phyloP scores from a whole-genome alignment of 2,113 vertebrate species.

The Ovibos moschatus region DNA sequence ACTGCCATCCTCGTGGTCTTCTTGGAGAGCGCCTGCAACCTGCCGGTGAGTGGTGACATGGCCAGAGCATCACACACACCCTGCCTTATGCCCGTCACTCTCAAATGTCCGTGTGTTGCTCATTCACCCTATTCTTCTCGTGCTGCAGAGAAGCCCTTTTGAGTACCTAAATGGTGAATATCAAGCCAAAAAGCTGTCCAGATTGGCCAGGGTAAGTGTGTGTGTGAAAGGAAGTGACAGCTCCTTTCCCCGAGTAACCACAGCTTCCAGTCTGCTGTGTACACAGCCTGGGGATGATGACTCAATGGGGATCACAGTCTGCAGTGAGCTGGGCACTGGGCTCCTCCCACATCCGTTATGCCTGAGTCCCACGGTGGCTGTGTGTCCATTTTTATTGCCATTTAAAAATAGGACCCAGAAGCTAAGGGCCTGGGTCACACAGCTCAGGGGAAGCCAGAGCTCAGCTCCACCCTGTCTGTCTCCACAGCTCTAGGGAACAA shows the following conservation, averaged over 20 bases:
- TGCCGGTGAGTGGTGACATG: constrained; percentile 87
- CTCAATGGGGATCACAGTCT: neutral
- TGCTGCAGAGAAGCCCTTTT: constrained; percentile 88
- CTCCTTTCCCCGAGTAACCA: neutral
- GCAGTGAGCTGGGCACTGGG: neutral
- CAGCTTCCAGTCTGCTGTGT: neutral
- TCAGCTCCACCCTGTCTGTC: neutral
- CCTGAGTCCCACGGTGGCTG: neutral
- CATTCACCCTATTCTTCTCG: constrained; percentile 23
- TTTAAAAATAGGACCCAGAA: neutral
- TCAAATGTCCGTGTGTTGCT: neutral
- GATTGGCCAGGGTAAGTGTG: constrained; percentile 83
- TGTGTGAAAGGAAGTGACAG: neutral
- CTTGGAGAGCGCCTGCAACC: constrained; percentile 90
- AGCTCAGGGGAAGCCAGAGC: neutral
- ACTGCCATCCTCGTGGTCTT: constrained; percentile 94
- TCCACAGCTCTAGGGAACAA: neutral
- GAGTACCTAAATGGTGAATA: constrained; percentile 88
- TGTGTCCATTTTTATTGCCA: neutral
- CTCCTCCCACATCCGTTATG: neutral
- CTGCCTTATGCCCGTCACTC: neutral
- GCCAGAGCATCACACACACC: neutral
- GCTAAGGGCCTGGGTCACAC: neutral
- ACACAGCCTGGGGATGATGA: neutral
- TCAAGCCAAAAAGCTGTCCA: constrained; percentile 81